Evolutionary conservation across 2,113 vertebrate species (phyloP).

Genomic region (Gyps fulvus): DNA sequence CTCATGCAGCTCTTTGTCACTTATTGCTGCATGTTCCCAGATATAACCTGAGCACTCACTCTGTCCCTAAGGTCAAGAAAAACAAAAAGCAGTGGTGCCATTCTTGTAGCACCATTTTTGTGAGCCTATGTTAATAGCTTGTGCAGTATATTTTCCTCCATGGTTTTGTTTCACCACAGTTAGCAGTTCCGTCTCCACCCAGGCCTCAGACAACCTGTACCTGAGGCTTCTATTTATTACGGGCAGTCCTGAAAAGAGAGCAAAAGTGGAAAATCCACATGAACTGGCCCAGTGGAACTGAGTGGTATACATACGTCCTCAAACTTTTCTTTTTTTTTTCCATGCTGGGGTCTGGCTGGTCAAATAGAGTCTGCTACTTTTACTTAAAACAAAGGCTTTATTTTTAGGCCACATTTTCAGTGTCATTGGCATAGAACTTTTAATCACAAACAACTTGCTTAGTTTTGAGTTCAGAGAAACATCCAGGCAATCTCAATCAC

Average conservation of each 20-base stretch:
- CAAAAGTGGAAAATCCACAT: background rate
- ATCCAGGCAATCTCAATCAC: background rate
- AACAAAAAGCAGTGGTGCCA: background rate
- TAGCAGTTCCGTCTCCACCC: background rate
- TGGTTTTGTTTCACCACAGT: background rate
- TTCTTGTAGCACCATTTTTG: background rate
- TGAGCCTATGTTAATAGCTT: background rate
- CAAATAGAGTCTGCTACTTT: background rate
- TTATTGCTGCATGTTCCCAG: background rate
- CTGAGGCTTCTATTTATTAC: background rate
- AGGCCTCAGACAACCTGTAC: background rate
- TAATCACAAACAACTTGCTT: background rate
- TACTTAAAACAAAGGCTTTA: background rate
- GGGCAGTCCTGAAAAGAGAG: background rate
- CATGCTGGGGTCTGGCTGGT: background rate
- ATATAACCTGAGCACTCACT: background rate
- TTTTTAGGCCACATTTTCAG: background rate
- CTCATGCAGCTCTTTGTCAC: background rate
- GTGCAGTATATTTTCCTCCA: background rate
- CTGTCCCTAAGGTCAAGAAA: background rate
- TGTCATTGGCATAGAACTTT: background rate
- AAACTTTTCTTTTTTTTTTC: background rate
- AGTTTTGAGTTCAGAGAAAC: background rate
- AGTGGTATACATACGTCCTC: background rate
- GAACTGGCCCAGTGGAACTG: background rate